These are phyloP conservation scores for Bicyclus anynana DNA, from an alignment of 1,140 invertebrate species.

Conservation along the genomic window DNA sequence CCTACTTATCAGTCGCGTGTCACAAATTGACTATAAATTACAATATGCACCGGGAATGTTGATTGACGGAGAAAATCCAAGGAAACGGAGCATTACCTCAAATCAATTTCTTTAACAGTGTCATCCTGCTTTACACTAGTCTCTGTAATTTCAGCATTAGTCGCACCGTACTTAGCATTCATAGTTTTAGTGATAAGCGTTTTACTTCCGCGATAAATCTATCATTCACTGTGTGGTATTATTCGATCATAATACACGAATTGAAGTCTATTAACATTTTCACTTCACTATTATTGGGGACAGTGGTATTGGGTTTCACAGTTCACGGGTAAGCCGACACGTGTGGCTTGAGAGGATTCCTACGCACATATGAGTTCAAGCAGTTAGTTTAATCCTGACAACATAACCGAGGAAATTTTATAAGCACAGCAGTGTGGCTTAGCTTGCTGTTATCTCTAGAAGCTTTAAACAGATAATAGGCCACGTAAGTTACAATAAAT, in stretches of 20 bases:
- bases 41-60: conserved; percentile 17
- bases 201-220: background rate
- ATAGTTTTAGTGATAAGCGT: background rate
- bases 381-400: conserved; percentile 19
- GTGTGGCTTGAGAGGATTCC: conserved; percentile 42
- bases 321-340: conserved; percentile 28
- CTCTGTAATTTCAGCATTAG: conserved; percentile 36
- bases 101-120: conserved; percentile 38
- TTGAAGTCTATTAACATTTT: conserved; percentile 14
- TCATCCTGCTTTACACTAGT: conserved; percentile 34
- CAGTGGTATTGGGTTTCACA: conserved; percentile 20
- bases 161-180: conserved; percentile 51
- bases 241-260: background rate
- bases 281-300: conserved; percentile 26
- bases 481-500: too few species aligned
- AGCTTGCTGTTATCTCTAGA: too few species aligned
- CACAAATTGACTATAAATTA: conserved; percentile 46
- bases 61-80: conserved; percentile 5
- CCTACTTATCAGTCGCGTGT: conserved; percentile 38
- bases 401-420: conserved; percentile 5
- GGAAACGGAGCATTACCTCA: conserved; percentile 47
- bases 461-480: too few species aligned
- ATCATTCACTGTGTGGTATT: background rate
- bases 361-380: conserved; percentile 31
- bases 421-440: background rate